Conservation (phyloP, 35 echinoderm and acorn worm species). For the Ophioderma brevispina region DNA sequence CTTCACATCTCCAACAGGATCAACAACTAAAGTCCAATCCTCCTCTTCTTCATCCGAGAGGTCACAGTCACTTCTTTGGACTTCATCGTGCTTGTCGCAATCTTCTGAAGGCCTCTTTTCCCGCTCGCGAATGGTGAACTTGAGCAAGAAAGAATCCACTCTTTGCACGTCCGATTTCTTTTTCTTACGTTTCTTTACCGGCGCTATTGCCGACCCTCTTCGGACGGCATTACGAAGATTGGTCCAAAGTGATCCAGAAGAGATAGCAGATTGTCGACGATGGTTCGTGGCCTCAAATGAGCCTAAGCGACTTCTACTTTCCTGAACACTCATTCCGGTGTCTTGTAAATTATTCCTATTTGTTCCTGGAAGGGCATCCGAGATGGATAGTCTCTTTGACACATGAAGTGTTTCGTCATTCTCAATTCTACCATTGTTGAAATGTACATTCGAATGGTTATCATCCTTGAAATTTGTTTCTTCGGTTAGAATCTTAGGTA, state of each 20-base stretch:
- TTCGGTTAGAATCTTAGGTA: too few relatives aligned
- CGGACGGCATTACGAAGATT: not conserved
- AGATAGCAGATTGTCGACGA: too few relatives aligned
- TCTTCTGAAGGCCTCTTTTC: not conserved
- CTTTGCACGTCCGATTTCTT: not conserved
- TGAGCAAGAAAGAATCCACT: constrained; percentile 63
- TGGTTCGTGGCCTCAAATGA: too few relatives aligned
- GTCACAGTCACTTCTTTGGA: constrained; percentile 27
- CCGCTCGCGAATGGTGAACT: constrained; percentile 56
- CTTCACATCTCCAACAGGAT: constrained; percentile 72
- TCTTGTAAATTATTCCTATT: too few relatives aligned
- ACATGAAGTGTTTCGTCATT: too few relatives aligned
- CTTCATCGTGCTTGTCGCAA: constrained; percentile 30
- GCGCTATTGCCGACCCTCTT: not conserved
- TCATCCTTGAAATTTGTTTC: too few relatives aligned
- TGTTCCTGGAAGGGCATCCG: too few relatives aligned
- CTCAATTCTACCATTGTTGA: too few relatives aligned
- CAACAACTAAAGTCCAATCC: constrained; percentile 13
- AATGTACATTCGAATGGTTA: too few relatives aligned
- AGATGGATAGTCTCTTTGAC: too few relatives aligned
- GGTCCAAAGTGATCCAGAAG: not conserved
- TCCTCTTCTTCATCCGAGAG: constrained; percentile 14
- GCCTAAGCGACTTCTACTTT: too few relatives aligned
- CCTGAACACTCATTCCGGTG: too few relatives aligned
- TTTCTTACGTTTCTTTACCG: not conserved